Conservation (phyloP, 1,140 invertebrate species). For the Papilio polyxenes region DNA sequence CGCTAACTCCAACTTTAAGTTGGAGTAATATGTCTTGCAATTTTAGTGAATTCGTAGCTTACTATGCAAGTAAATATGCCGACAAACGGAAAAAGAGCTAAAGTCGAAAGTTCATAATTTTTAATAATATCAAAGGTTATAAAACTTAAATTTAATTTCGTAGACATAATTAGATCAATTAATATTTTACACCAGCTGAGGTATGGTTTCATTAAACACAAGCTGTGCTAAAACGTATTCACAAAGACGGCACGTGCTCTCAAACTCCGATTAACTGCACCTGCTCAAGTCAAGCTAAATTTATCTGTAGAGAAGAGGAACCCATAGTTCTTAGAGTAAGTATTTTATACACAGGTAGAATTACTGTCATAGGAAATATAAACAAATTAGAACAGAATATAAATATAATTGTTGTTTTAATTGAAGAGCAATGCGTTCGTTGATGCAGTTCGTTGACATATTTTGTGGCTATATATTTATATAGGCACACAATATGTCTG, state of each 20-base stretch:
- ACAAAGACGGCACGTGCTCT: conserved; percentile 32
- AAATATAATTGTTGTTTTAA: not conserved
- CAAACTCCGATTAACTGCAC: conserved; percentile 48
- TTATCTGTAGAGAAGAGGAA: not conserved
- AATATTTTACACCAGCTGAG: conserved; percentile 17
- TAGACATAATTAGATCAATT: not conserved
- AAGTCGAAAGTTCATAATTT: not conserved
- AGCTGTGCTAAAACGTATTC: conserved; percentile 42
- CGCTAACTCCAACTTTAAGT: not conserved
- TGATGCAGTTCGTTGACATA: no score
- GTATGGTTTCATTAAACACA: conserved; percentile 24
- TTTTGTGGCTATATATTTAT: no score
- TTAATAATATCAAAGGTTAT: not conserved
- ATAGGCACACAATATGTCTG: not conserved
- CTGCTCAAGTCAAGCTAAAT: conserved; percentile 25
- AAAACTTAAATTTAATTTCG: not conserved
- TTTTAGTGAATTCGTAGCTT: not conserved
- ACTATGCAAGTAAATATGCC: not conserved
- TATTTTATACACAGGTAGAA: no score
- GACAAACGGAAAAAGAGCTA: not conserved
- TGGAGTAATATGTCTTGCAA: not conserved
- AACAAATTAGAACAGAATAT: no score
- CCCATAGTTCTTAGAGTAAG: not conserved
- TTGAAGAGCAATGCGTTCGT: not conserved
- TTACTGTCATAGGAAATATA: no score